These are phyloP conservation scores for Rhinogobius similis DNA, from an alignment of 2,113 vertebrate genomes.

Conservation along the genomic window DNA sequence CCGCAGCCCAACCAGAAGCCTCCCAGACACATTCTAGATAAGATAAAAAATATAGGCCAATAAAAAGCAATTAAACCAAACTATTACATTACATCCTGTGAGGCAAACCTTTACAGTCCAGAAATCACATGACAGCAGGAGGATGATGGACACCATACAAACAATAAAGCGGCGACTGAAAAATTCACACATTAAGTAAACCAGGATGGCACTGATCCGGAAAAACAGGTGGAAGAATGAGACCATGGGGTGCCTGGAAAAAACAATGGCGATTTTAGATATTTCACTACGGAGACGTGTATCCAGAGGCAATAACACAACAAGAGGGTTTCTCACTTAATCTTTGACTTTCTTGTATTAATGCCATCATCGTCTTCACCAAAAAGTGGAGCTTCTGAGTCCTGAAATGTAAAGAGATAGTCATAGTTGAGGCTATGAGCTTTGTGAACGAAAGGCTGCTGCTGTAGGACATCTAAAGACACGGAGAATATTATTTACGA, in stretches of 20 bases:
- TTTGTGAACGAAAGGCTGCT: background rate
- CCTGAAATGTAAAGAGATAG: constrained; percentile 42
- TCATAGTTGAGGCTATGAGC: no score
- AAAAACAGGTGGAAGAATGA: constrained; percentile 96
- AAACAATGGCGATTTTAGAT: constrained; percentile 1
- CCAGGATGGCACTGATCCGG: constrained; percentile 86
- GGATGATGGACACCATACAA: constrained; percentile 92
- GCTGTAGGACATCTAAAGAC: no score
- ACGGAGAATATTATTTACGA: no score
- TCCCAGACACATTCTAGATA: constrained; percentile 88
- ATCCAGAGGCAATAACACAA: background rate
- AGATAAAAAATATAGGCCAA: background rate
- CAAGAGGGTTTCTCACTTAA: constrained; percentile 74
- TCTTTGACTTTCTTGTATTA: constrained; percentile 73
- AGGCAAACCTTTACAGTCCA: constrained; percentile 92
- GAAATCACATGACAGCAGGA: constrained; percentile 93
- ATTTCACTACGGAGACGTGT: background rate
- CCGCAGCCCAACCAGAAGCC: constrained; percentile 91
- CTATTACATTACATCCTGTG: background rate
- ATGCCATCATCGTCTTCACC: constrained; percentile 84
- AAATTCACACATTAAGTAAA: constrained; percentile 88
- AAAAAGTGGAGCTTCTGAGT: constrained; percentile 87
- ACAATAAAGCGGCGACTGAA: constrained; percentile 87
- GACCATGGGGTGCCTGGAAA: constrained; percentile 85
- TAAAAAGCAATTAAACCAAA: background rate